A percentile compares a stretch with the other conserved stretches of the same genome.
Evolutionary conservation across 2,888 invertebrate species (phyloP).

Genomic region (Cataglyphis livida): DNA sequence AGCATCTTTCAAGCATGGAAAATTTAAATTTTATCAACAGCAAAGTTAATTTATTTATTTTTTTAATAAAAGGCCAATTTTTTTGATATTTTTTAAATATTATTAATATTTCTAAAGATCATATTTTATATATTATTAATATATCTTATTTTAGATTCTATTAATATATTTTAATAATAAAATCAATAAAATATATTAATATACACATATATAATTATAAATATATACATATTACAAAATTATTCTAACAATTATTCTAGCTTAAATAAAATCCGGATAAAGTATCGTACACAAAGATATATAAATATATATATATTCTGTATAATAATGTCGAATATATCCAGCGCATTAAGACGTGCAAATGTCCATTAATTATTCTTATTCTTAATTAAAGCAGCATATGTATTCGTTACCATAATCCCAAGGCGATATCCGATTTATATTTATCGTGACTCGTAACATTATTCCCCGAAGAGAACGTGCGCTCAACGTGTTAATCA

Average conservation of each 20-base stretch:
- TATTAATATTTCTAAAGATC: too few species aligned
- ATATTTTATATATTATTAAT: too few species aligned
- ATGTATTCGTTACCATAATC: slow-evolving; percentile 29
- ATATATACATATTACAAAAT: background rate
- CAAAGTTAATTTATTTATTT: background rate
- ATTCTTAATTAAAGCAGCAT: background rate
- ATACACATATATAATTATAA: too few species aligned
- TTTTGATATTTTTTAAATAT: background rate
- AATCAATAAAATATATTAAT: too few species aligned
- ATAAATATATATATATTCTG: background rate
- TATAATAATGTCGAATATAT: background rate
- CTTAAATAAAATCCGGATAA: background rate
- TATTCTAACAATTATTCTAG: background rate
- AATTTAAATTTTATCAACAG: background rate
- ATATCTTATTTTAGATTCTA: too few species aligned
- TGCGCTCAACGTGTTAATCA: slow-evolving; percentile 18
- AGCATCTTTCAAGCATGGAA: background rate
- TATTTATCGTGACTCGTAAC: slow-evolving; percentile 22
- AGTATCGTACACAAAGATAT: background rate
- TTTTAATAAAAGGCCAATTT: too few species aligned
- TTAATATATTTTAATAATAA: background rate
- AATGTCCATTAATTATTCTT: background rate
- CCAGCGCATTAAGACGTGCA: background rate
- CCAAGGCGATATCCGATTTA: slow-evolving; percentile 22
- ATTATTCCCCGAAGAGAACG: slow-evolving; percentile 6